phyloP scores from a whole-genome alignment of 2,113 vertebrate species.

The Pampusana beccarii region DNA sequence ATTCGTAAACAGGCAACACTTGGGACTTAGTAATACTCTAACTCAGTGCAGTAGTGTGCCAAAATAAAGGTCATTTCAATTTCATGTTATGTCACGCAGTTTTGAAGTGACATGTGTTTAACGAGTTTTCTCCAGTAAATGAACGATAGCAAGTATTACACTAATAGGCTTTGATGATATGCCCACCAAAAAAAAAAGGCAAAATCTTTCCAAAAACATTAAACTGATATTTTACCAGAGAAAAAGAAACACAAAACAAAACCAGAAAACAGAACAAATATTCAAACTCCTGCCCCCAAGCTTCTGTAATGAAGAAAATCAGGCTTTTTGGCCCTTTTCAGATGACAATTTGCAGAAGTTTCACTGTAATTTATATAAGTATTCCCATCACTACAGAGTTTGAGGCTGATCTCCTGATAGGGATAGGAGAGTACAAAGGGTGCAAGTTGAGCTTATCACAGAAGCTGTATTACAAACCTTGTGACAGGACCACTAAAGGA shows the following conservation, averaged over 20 bases:
- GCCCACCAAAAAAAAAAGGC: neutral
- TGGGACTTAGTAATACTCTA: conserved; percentile 32
- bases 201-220: conserved; percentile 26
- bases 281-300: neutral
- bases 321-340: neutral
- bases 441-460: neutral
- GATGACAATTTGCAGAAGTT: neutral
- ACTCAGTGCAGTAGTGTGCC: conserved; percentile 33
- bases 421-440: neutral
- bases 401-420: neutral
- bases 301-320: neutral
- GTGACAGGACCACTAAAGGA: neutral
- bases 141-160: conserved; percentile 51
- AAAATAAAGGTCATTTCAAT: conserved; percentile 71
- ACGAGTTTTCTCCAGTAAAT: conserved; percentile 63
- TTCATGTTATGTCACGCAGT: conserved; percentile 52
- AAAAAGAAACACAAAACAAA: neutral
- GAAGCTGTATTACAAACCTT: neutral
- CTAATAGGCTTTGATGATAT: conserved; percentile 57
- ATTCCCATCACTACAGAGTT: neutral
- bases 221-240: conserved; percentile 21
- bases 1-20: conserved; percentile 27
- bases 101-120: conserved; percentile 69
- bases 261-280: neutral
- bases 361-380: neutral